Conservation (phyloP, 1,140 invertebrate genomes). For the Drosophila tropicalis region DNA sequence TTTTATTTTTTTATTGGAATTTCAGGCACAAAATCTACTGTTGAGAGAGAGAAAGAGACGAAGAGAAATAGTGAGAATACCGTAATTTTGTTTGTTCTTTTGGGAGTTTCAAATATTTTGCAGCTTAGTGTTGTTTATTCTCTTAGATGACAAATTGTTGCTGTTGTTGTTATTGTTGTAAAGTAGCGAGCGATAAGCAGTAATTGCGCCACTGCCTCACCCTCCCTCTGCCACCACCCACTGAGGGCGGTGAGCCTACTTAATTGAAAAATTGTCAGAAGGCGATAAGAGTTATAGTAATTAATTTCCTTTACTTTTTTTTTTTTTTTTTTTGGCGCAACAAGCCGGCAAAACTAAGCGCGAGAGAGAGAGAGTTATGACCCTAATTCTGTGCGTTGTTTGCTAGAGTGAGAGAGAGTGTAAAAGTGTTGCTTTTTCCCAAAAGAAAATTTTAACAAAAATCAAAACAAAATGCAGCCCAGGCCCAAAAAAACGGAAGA, state of each 20-base stretch:
- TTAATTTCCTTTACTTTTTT: constrained; percentile 33
- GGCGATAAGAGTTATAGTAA: constrained; percentile 46
- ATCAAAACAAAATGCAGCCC: constrained; percentile 48
- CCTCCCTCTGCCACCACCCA: neutral
- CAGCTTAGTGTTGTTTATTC: constrained; percentile 35
- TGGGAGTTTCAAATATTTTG: constrained; percentile 3
- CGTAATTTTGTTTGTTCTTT: neutral
- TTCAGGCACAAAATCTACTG: constrained; percentile 40
- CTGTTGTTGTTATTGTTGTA: constrained; percentile 40
- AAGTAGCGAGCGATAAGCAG: constrained; percentile 52
- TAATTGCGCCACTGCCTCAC: constrained; percentile 47
- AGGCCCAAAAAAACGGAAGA: neutral
- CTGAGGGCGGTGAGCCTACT: constrained; percentile 30
- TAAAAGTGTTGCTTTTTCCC: constrained; percentile 42
- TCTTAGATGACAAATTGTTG: constrained; percentile 16
- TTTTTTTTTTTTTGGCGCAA: constrained; percentile 33
- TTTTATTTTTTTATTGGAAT: constrained; percentile 24
- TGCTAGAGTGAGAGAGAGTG: neutral
- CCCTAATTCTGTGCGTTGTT: too few relatives aligned
- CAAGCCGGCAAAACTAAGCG: constrained; percentile 37
- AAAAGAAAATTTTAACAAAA: constrained; percentile 49
- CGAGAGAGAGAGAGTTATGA: constrained; percentile 1
- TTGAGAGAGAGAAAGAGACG: neutral
- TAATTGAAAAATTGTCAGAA: constrained; percentile 54
- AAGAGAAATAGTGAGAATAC: neutral